Evolutionary conservation across 2,113 vertebrate genomes (phyloP), one percentile per base, ranked within the genome.

Genomic region (Pimephales promelas): DNA sequence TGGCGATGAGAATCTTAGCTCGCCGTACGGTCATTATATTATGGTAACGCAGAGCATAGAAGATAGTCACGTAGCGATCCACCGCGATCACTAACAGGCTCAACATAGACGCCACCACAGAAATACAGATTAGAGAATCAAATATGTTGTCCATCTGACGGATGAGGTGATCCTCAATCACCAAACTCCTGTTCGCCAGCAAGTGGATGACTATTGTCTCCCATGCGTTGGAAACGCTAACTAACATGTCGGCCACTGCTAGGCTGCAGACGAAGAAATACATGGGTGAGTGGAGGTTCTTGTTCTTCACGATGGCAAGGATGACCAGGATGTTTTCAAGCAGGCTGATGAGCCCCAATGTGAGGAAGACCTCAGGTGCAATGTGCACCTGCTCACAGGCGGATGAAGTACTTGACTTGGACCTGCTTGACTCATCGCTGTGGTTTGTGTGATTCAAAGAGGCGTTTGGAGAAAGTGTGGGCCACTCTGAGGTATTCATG

Each of bases 61-160:
- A 98, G 85, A 99, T 98, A 4, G 97, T 97, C 87, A 98, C 89
- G 0, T 99, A 98, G 83, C 98, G 95, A 87, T 99, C 98, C 79
- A 97, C 94, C 0, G 98, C 97, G 2, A 98, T 98, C 72, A 97
- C 96, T 91, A 98, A 88, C 88, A 99, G 92, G 85, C 97, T 98
- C 81, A 97, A 99, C 97, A 98, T 99, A 18, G 98, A 99, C 11
- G 97, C 97, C 87, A 99, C 96, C 16, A 99, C 96, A 4, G 97
- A 99, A 89, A 97, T 98, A 91, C 97, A 99, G 92, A 99, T 99
- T 95, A 98, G 95, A 57, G 97, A 98, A 89, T 99, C 98, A 56
- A 98, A 97, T 28, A 97, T 92, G 2, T 98, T 98, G 93, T 99
- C 98, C 86, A 98, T 96, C 52, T 98, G 96, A 34, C 95, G 94